Conservation (phyloP, 2,888 invertebrate species). For the Xanthorhoe designata region DNA sequence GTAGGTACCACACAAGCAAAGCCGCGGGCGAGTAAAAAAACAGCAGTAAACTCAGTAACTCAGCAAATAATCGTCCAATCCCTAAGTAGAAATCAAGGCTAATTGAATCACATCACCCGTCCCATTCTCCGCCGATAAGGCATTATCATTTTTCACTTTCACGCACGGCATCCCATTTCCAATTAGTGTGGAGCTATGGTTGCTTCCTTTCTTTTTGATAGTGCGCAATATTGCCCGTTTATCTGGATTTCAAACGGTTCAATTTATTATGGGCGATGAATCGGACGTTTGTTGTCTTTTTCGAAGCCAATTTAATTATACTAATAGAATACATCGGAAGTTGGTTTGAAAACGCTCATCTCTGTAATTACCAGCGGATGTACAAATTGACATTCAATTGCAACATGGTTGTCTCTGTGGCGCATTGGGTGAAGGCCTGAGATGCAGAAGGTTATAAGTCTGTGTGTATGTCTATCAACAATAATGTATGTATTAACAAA, state of each 20-base stretch:
- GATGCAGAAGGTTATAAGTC: no score
- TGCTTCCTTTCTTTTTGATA: conserved; percentile 31
- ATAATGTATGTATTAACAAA: no score
- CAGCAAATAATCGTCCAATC: background rate
- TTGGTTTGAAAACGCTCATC: no score
- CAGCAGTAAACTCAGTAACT: background rate
- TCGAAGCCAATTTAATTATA: background rate
- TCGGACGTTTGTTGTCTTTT: background rate
- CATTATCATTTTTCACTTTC: conserved; percentile 53
- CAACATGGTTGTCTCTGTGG: no score
- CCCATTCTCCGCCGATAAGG: conserved; percentile 33
- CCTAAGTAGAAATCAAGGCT: background rate
- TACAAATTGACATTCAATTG: no score
- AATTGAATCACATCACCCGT: conserved; percentile 32
- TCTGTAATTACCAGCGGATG: no score
- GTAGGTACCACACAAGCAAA: no score
- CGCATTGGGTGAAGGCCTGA: no score
- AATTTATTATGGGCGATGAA: conserved; percentile 20
- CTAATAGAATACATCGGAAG: background rate
- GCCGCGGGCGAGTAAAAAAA: no score
- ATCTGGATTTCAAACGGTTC: conserved; percentile 25
- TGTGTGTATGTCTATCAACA: no score
- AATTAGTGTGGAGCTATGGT: conserved; percentile 57
- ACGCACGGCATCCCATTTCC: conserved; percentile 48
- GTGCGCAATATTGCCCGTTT: conserved; percentile 26